Evolutionary conservation across 2,797 vertebrate genomes (phyloP).

Genomic region (Nannoperca australis): DNA sequence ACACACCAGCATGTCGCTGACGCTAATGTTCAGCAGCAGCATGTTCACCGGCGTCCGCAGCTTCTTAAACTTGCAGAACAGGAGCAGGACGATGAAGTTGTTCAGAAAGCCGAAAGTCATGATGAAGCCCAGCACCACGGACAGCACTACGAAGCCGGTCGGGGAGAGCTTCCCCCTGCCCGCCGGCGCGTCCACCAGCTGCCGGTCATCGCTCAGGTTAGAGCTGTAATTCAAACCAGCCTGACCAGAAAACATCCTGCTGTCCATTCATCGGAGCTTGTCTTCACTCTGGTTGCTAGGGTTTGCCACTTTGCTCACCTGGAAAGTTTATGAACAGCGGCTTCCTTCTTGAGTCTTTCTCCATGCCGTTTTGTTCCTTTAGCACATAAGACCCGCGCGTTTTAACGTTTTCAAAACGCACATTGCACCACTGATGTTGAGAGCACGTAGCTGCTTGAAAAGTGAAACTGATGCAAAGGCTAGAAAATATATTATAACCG

Average conservation of each 20-base stretch:
- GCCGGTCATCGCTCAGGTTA: conserved; percentile 80
- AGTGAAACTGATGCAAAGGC: neutral
- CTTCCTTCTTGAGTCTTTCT: conserved; percentile 16
- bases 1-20: conserved; percentile 94
- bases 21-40: conserved; percentile 92
- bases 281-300: conserved; percentile 25
- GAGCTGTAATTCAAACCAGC: conserved; percentile 82
- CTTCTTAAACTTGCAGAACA: conserved; percentile 93
- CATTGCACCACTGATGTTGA: conserved; percentile 26
- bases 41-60: conserved; percentile 93
- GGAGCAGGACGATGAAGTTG: conserved; percentile 90
- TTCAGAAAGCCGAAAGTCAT: conserved; percentile 92
- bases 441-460: neutral
- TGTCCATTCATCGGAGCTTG: conserved; percentile 66
- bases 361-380: conserved; percentile 12
- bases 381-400: conserved; percentile 1
- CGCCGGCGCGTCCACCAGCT: conserved; percentile 67
- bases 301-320: conserved; percentile 9
- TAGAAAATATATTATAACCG: neutral
- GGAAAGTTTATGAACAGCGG: conserved; percentile 47
- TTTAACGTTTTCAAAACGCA: conserved; percentile 7
- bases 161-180: conserved; percentile 80
- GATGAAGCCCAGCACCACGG: conserved; percentile 91
- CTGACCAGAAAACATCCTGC: conserved; percentile 73
- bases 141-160: conserved; percentile 86